phyloP scores from a whole-genome alignment of 2,888 invertebrate genomes.

The Hemistola chrysoprasaria region DNA sequence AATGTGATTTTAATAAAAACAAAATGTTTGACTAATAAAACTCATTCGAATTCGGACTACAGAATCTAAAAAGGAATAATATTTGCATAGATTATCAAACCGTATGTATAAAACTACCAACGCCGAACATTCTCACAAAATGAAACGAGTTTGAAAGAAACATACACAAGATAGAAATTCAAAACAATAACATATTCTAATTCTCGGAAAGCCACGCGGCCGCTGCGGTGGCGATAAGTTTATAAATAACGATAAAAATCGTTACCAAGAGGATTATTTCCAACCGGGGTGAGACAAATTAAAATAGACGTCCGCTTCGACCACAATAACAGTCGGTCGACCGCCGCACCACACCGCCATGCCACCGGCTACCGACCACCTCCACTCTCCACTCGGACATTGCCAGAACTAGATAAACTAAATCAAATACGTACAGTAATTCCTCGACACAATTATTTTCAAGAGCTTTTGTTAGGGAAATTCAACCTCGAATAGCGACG shows the following conservation, averaged over 20 bases:
- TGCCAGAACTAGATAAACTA: slow-evolving; percentile 9
- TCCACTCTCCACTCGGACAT: not conserved
- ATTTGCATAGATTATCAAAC: slow-evolving; percentile 21
- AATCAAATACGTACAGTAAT: slow-evolving; percentile 7
- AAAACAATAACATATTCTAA: slow-evolving; percentile 23
- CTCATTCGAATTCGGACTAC: too few species aligned
- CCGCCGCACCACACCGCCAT: slow-evolving; percentile 11
- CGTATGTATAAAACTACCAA: slow-evolving; percentile 5
- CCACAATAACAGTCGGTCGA: slow-evolving; percentile 25
- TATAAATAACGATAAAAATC: slow-evolving; percentile 65
- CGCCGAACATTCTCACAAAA: slow-evolving; percentile 12
- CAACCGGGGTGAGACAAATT: slow-evolving; percentile 48
- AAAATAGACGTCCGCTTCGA: slow-evolving; percentile 43
- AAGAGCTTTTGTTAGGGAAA: slow-evolving; percentile 7
- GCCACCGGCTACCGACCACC: not conserved
- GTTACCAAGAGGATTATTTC: slow-evolving; percentile 57
- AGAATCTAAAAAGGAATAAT: slow-evolving; percentile 9
- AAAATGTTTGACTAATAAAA: too few species aligned
- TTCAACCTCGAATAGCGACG: slow-evolving; percentile 10
- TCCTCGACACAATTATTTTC: slow-evolving; percentile 7
- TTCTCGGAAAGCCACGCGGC: slow-evolving; percentile 21
- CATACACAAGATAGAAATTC: slow-evolving; percentile 19
- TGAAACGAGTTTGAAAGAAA: slow-evolving; percentile 18
- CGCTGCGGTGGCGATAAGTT: slow-evolving; percentile 31
- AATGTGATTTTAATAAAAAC: too few species aligned